Base-by-base conservation (phyloP, 2,797 vertebrate species). In the Protosalanx chinensis region DNA sequence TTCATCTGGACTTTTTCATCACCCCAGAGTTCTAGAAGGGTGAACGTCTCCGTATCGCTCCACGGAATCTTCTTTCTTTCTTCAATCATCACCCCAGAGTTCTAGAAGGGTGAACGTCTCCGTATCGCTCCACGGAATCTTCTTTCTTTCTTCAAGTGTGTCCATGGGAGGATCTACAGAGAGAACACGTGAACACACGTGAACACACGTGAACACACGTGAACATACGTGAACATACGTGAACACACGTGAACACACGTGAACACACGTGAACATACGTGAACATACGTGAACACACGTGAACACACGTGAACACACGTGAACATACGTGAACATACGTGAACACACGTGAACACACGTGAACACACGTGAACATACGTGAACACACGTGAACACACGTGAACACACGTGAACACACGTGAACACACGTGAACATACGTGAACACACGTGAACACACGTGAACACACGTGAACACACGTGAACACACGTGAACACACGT, bases 71-170 rank as follows among this genome's bases (percentile, higher is more conserved):
- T 93, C 75, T 87, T 91, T 49, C 88, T 79, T 67, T 93, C 91
- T 2, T 91, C 91, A 30, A 85, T 82, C 61, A 41, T 92, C 85
- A 15, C 91, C 91, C 91, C 91, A 93, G 71, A 91, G 78, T 81
- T 93, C 90, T 73, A 93, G 81, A 3, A 93, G 90, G 71, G 91
- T 90, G 73, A 92, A 68, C 6, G 91, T 93, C 81, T 93, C 91
- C 56, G 87, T 89, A 80, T 93, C 91, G 0, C 87, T 88, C 91
- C 91, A 93, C 1, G 89, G 87, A 1, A 93, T 88, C 71, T 93
- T 93, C 75, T 87, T 91, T 49, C 88, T 79, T 67, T 93, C 91
- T 2, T 91, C 91, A 30, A 85, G 87, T 51, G 77, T 41, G 2
- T 83, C 87, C 5, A 85, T 68, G 64, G 73, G 64, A 23, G 83